Evolutionary conservation across 2,113 vertebrate species (phyloP), one percentile per base, ranked within the genome.

Genomic region (Sarotherodon lohbergeri): DNA sequence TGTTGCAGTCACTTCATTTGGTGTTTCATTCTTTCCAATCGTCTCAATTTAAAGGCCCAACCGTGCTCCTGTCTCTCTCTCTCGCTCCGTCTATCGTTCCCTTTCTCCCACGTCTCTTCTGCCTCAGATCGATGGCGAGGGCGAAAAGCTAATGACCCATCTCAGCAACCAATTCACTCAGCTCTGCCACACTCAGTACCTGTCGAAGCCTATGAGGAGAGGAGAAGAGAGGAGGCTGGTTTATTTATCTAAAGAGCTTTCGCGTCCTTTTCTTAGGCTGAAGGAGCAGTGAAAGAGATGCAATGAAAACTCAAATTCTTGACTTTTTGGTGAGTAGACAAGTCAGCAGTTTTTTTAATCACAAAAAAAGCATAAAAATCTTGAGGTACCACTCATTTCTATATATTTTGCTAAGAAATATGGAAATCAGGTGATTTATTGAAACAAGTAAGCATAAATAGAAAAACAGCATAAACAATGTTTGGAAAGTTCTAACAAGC

Each of bases 121-220:
- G 85, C 79, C 82, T 90, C 89, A 85, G 94, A 96, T 96, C 95
- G 93, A 96, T 96, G 91, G 90, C 17, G 50, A 90, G 94, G 94
- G 94, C 88, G 54, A 94, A 93, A 94, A 96, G 93, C 94, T 95
- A 96, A 96, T 96, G 95, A 96, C 94, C 94, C 94, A 92, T 95
- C 93, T 95, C 94, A 91, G 93, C 94, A 94, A 95, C 92, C 95
- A 96, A 96, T 96, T 96, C 95, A 95, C 93, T 95, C 94, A 92
- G 93, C 92, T 91, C 91, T 86, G 90, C 95, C 93, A 91, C 94
- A 91, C 92, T 95, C 95, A 92, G 92, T 95, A 94, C 91, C 94
- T 96, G 95, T 95, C 95, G 57, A 90, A 92, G 92, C 82, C 91
- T 63, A 92, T 94, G 94, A 95, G 90, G 39, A 46, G 81, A 76